These are phyloP conservation scores for Murina feae DNA, from an alignment of 2,113 vertebrate species.

Conservation along the genomic window DNA sequence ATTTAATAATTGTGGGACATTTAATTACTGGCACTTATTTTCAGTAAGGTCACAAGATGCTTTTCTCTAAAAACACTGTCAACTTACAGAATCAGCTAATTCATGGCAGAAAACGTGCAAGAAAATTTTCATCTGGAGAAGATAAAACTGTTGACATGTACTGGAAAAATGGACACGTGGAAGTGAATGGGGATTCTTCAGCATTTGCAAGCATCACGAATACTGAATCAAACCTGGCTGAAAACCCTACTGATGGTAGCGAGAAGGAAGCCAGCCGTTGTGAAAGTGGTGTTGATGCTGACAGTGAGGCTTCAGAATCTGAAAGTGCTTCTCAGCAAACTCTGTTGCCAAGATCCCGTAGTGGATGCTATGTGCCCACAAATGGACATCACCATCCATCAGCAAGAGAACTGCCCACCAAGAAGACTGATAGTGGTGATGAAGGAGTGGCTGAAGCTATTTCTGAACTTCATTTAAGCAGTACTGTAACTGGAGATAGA, in stretches of 20 bases:
- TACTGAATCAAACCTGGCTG: constrained; percentile 60
- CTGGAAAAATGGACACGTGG: constrained; percentile 66
- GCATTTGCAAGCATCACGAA: neutral
- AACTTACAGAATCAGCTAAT: constrained; percentile 78
- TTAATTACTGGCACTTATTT: constrained; percentile 53
- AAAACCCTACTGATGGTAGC: constrained; percentile 90
- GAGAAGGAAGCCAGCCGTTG: constrained; percentile 87
- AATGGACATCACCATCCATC: constrained; percentile 41
- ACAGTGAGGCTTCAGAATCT: constrained; percentile 94
- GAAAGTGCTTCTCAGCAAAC: constrained; percentile 81
- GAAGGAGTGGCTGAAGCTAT: constrained; percentile 83
- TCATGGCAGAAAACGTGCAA: constrained; percentile 81
- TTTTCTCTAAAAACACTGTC: constrained; percentile 62
- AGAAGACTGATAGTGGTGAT: neutral
- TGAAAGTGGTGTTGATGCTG: constrained; percentile 93
- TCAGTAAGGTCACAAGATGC: constrained; percentile 51
- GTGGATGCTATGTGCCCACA: neutral
- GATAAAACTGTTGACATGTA: constrained; percentile 71
- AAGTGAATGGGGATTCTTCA: constrained; percentile 29
- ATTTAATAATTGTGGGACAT: neutral
- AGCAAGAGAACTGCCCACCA: neutral
- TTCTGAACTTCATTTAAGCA: constrained; percentile 85
- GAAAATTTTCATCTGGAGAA: constrained; percentile 71
- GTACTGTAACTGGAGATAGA: constrained; percentile 28
- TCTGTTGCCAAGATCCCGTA: neutral